Evolutionary conservation across 2,797 vertebrate genomes (phyloP).

Genomic region (Myripristis murdjan): DNA sequence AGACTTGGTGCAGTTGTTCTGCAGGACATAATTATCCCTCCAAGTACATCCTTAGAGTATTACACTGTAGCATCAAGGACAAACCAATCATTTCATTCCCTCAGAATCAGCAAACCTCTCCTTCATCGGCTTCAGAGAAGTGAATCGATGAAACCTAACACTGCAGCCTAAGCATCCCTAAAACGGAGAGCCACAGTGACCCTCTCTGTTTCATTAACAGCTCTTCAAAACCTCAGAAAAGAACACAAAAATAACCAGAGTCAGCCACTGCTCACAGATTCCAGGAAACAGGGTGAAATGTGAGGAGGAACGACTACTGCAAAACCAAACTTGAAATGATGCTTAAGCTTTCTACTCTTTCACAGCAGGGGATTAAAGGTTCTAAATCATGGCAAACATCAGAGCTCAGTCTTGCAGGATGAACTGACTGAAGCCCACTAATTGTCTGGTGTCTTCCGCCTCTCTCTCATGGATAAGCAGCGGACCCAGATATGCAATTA

Average conservation of each 20-base stretch:
- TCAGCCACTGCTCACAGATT: neutral
- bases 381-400: conserved; percentile 52
- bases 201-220: conserved; percentile 3
- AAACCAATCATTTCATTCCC: conserved; percentile 22
- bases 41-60: conserved; percentile 5
- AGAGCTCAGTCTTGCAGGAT: conserved; percentile 20
- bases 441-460: conserved; percentile 52
- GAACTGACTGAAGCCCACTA: conserved; percentile 42
- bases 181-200: neutral
- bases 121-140: neutral
- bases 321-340: conserved; percentile 11
- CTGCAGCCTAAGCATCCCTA: neutral
- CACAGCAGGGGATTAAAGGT: conserved; percentile 20
- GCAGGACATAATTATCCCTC: conserved; percentile 6
- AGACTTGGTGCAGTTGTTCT: neutral
- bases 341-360: conserved; percentile 4
- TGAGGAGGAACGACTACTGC: conserved; percentile 1
- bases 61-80: conserved; percentile 24
- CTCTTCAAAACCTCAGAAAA: neutral
- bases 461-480: conserved; percentile 47
- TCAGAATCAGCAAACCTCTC: conserved; percentile 21
- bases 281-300: neutral
- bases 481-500: conserved; percentile 69
- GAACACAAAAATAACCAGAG: neutral
- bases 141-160: conserved; percentile 18